These are phyloP conservation scores for Nemoura dubitans DNA, from an alignment of 2,888 invertebrate species.

Conservation along the genomic window DNA sequence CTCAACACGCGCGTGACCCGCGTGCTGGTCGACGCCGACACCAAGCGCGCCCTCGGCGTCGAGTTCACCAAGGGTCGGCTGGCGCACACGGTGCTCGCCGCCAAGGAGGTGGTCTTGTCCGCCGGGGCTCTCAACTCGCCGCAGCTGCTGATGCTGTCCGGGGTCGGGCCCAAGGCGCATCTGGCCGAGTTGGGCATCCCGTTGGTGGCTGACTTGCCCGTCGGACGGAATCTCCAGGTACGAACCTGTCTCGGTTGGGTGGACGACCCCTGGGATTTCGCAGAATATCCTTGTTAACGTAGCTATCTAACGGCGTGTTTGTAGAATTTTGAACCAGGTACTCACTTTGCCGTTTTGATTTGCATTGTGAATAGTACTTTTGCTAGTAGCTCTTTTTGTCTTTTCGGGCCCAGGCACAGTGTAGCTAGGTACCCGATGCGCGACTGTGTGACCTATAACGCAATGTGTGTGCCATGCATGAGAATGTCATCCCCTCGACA, in stretches of 20 bases:
- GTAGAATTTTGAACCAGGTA: no score
- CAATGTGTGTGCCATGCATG: no score
- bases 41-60: constrained; percentile 55
- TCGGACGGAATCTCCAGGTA: constrained; percentile 65
- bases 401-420: no score
- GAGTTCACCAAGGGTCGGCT: constrained; percentile 53
- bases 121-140: constrained; percentile 67
- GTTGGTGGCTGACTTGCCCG: constrained; percentile 67
- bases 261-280: no score
- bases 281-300: no score
- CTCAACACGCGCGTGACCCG: constrained; percentile 78
- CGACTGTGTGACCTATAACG: no score
- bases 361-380: no score
- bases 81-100: constrained; percentile 53
- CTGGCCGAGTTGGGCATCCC: constrained; percentile 59
- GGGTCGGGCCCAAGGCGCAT: constrained; percentile 69
- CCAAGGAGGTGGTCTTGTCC: constrained; percentile 60
- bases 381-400: no score
- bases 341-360: no score
- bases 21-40: constrained; percentile 54
- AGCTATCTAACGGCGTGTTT: no score
- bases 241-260: constrained; percentile 53
- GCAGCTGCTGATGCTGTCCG: constrained; percentile 65
- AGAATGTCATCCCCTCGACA: constrained; percentile 57
- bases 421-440: no score